Conservation (phyloP, 1,140 invertebrate species). For the Vollenhovia emeryi region DNA sequence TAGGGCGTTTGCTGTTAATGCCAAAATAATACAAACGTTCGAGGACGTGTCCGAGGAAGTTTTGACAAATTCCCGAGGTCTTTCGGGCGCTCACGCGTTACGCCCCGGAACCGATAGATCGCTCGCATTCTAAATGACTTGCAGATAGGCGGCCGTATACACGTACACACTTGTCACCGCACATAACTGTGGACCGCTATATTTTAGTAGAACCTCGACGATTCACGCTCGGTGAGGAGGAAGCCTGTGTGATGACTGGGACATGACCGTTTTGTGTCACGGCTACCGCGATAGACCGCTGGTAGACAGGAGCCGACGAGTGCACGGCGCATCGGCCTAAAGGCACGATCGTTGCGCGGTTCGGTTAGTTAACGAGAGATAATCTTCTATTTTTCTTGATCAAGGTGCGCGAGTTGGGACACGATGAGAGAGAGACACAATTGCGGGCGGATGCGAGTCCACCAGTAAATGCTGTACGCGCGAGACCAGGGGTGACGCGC, state of each 20-base stretch:
- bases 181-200: conserved; percentile 76
- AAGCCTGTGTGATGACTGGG: conserved; percentile 74
- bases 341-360: neutral
- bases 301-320: neutral
- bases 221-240: conserved; percentile 59
- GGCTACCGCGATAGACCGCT: neutral
- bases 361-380: conserved; percentile 30
- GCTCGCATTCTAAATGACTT: conserved; percentile 79
- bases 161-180: conserved; percentile 79
- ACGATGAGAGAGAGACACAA: conserved; percentile 24
- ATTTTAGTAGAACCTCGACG: conserved; percentile 84
- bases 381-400: conserved; percentile 26
- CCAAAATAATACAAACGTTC: neutral
- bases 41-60: neutral
- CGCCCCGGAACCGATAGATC: conserved; percentile 68
- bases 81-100: conserved; percentile 15
- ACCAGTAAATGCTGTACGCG: neutral
- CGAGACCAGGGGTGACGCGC: neutral
- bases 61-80: neutral
- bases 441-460: conserved; percentile 21
- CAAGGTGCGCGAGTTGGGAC: neutral
- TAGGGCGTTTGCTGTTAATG: neutral
- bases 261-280: conserved; percentile 35
- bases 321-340: conserved; percentile 27
- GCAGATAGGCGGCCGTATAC: conserved; percentile 75